Base-by-base conservation (phyloP, 2,888 invertebrate genomes). In the Ornithoptera alexandrae region DNA sequence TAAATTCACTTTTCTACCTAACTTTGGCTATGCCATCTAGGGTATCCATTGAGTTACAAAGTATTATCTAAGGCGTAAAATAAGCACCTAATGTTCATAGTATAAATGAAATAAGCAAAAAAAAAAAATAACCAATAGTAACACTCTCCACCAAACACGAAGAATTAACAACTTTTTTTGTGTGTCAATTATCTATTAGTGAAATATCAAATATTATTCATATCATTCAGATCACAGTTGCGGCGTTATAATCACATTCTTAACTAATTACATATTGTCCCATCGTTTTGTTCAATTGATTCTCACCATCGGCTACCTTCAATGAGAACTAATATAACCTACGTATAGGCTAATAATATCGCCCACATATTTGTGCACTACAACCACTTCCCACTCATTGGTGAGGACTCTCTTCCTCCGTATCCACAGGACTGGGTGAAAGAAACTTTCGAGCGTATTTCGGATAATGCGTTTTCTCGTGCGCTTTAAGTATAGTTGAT, bases 391-490 rank as follows among this genome's bases (percentile, higher is more conserved):
- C 75, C 73, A 74, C 82, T 92, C 92, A 92, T 89, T 96, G 95
- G 91, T 96, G 96, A 80, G 95, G 96, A 84, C 95, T 94, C 85
- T 97, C 96, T 88, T 96, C 96, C 87, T 96, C 95, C 72, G 96
- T 96, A 86, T 97, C 97, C 79, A 97, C 95, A 76, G 97, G 96
- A 87, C 96, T 96, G 76, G 97, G 97, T 80, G 97, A 97, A 79
- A 97, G 93, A 93, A 96, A 97, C 93, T 97, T 97, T 81, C 97
- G 95, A 85, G 97, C 97, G 88, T 97, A 97, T 92, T 97, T 97
- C 76, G 97, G 97, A 90, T 96, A 97, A 89, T 97, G 97, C 74
- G 97, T 97, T 92, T 97, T 97, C 90, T 97, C 97, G 89, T 97
- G 97, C 78, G 97, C 97, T 90, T 97, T 97, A 78, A 97, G 92